Conservation (phyloP, 1,140 invertebrate species). For the Sinonovacula constricta region DNA sequence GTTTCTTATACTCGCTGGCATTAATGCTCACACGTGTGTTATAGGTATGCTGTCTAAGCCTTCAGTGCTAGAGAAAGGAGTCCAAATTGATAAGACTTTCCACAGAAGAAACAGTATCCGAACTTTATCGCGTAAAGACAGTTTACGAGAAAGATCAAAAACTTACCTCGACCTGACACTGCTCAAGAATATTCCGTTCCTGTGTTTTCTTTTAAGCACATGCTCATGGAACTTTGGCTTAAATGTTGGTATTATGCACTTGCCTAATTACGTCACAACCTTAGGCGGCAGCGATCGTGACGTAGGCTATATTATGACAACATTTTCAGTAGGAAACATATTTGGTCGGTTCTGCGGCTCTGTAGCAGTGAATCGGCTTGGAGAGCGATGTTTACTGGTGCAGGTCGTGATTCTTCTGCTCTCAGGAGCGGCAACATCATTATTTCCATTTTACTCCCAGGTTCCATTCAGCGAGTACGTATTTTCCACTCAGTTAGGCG, state of each 20-base stretch:
- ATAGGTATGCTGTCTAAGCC: slow-evolving; percentile 28
- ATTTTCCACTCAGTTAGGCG: slow-evolving; percentile 20
- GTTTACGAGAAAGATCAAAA: too few species aligned
- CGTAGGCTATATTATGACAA: slow-evolving; percentile 14
- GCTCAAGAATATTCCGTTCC: slow-evolving; percentile 6
- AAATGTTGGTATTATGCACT: slow-evolving; percentile 11
- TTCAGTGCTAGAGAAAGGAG: slow-evolving; percentile 25
- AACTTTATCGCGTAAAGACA: too few species aligned
- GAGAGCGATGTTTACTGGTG: background rate
- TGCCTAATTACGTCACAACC: slow-evolving; percentile 24
- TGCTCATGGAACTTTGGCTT: slow-evolving; percentile 27
- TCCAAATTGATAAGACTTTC: background rate
- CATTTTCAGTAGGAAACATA: slow-evolving; percentile 12
- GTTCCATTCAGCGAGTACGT: background rate
- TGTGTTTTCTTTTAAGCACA: slow-evolving; percentile 15
- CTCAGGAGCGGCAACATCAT: slow-evolving; percentile 5
- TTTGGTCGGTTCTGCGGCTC: slow-evolving; percentile 10
- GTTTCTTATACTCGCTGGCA: slow-evolving; percentile 15
- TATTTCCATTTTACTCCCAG: slow-evolving; percentile 14
- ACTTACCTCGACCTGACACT: slow-evolving; percentile 12
- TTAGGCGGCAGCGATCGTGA: slow-evolving; percentile 3
- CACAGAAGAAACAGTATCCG: background rate
- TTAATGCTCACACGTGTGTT: slow-evolving; percentile 32
- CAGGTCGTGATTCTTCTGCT: background rate
- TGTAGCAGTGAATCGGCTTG: background rate